Percentiles rank a stretch among this genome's conserved stretches.
Evolutionary conservation across 2,797 vertebrate genomes (phyloP).

Genomic region (Protonibea diacanthus): DNA sequence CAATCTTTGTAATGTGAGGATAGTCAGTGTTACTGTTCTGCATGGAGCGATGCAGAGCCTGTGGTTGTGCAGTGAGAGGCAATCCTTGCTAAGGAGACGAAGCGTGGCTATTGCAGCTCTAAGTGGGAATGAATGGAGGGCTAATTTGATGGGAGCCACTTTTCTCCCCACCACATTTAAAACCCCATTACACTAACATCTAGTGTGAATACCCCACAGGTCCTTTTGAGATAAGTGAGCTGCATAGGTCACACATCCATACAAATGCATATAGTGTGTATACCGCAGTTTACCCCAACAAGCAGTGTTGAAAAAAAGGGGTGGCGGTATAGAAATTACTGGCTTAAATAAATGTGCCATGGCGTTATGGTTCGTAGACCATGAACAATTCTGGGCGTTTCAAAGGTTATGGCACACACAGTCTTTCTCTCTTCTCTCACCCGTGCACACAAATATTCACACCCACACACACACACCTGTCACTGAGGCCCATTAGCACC

Average conservation of each 20-base stretch:
- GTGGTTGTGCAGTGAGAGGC: constrained; percentile 56
- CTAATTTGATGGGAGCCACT: constrained; percentile 80
- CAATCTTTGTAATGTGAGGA: constrained; percentile 4
- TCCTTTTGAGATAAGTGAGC: constrained; percentile 56
- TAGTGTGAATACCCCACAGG: constrained; percentile 68
- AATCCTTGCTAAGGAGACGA: constrained; percentile 69
- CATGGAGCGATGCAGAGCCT: constrained; percentile 21
- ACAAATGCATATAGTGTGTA: constrained; percentile 41
- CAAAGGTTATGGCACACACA: constrained; percentile 66
- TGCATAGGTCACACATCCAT: constrained; percentile 60
- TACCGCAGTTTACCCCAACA: constrained; percentile 42
- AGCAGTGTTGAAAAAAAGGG: constrained; percentile 14
- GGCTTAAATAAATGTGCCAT: constrained; percentile 63
- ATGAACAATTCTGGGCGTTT: constrained; percentile 57
- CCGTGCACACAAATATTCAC: constrained; percentile 29
- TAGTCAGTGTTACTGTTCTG: constrained; percentile 16
- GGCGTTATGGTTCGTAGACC: constrained; percentile 64
- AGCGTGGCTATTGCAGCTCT: constrained; percentile 71
- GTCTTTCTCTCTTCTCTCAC: constrained; percentile 14
- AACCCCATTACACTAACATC: constrained; percentile 77
- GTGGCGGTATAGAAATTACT: constrained; percentile 50
- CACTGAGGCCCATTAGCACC: constrained; percentile 71
- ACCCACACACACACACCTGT: constrained; percentile 66
- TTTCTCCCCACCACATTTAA: constrained; percentile 81
- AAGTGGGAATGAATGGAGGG: constrained; percentile 75